These are phyloP conservation scores for Drosophila busckii DNA, from an alignment of 1,140 invertebrate genomes.

Conservation along the genomic window DNA sequence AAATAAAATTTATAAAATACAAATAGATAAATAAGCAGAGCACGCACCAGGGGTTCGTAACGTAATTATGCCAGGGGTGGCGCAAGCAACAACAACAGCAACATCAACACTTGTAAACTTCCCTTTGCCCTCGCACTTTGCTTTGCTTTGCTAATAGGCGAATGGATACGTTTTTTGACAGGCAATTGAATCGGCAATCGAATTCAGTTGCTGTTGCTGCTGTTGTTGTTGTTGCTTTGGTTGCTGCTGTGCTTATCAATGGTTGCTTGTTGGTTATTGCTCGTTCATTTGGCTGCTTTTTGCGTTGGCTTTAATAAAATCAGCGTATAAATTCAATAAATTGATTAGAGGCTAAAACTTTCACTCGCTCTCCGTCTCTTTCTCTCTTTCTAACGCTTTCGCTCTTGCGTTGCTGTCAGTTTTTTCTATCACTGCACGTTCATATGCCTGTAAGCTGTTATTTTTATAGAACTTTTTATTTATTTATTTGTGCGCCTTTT, in stretches of 20 bases:
- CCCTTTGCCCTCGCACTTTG: too few species aligned
- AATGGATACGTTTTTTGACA: slow-evolving; percentile 39
- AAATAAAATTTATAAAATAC: too few species aligned
- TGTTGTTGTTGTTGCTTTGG: not conserved
- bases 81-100: slow-evolving; percentile 40
- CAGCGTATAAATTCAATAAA: slow-evolving; percentile 71
- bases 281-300: slow-evolving; percentile 38
- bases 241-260: not conserved
- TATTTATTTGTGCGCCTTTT: not conserved
- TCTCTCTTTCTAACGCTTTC: slow-evolving; percentile 2
- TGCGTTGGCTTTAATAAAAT: slow-evolving; percentile 66
- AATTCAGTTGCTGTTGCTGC: slow-evolving; percentile 23
- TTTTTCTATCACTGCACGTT: too few species aligned
- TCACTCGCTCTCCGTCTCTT: not conserved
- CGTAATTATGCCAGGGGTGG: slow-evolving; percentile 66
- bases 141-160: too few species aligned
- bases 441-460: slow-evolving; percentile 45
- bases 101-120: too few species aligned
- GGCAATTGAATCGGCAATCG: slow-evolving; percentile 46
- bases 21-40: too few species aligned
- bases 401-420: not conserved
- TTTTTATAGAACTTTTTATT: slow-evolving; percentile 11
- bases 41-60: slow-evolving; percentile 59
- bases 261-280: slow-evolving; percentile 5
- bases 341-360: slow-evolving; percentile 47